phyloP scores from a whole-genome alignment of 2,888 invertebrate species.

The Apeira syringaria region DNA sequence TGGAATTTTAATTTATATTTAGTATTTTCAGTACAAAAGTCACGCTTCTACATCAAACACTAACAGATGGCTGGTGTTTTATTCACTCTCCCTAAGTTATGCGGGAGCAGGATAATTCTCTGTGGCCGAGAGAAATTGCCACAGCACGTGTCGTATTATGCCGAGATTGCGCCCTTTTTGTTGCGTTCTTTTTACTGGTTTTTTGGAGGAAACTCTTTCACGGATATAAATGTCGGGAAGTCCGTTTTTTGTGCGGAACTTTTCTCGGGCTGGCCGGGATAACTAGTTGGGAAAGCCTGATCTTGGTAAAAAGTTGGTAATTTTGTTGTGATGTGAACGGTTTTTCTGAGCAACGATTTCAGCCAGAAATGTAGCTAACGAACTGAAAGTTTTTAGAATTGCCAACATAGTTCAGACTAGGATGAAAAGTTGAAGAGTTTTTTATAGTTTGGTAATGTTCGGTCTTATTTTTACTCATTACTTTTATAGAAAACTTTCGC shows the following conservation, averaged over 20 bases:
- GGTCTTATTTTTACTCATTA: too few species aligned
- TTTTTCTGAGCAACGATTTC: too few species aligned
- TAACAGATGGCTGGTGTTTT: neutral
- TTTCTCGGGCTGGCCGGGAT: neutral
- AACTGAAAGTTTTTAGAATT: too few species aligned
- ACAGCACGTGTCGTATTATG: conserved; percentile 7
- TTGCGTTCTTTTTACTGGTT: conserved; percentile 1
- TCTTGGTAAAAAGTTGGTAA: too few species aligned
- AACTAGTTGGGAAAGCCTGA: conserved; percentile 4
- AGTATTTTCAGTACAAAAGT: neutral
- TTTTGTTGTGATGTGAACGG: too few species aligned
- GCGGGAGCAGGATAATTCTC: conserved; percentile 3
- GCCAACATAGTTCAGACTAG: too few species aligned
- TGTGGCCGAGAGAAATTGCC: conserved; percentile 6
- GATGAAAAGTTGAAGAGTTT: too few species aligned
- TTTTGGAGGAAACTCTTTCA: neutral
- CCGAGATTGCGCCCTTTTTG: conserved; percentile 9
- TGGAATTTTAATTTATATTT: too few species aligned
- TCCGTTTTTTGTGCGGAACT: conserved; percentile 6
- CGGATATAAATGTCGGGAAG: conserved; percentile 4
- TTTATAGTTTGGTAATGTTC: too few species aligned
- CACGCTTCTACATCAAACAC: neutral
- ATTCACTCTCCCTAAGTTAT: conserved; percentile 5
- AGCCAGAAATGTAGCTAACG: too few species aligned
- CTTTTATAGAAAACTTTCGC: too few species aligned